Base-by-base conservation (phyloP, 2,113 vertebrate genomes). In the Merops nubicus region DNA sequence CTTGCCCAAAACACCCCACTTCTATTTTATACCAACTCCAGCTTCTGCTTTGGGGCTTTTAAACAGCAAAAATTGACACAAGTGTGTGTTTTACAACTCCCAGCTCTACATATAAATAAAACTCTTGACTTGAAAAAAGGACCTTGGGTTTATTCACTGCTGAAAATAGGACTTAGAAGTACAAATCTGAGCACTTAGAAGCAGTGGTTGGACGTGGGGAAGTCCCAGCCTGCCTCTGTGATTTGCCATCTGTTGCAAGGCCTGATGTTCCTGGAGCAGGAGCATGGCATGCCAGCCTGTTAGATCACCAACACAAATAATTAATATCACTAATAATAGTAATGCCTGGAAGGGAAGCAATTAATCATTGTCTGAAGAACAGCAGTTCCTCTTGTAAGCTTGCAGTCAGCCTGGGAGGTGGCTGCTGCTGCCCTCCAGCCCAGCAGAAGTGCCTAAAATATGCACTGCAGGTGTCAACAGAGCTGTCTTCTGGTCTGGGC, bases 401-500 rank as follows among this genome's bases (percentile, higher is more conserved):
- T 57, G 36, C 18, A 12, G 0, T 59, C 8, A 15, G 63, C 57
- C 51, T 53, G 0, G 0, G 15, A 67, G 42, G 54, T 2, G 18
- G 74, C 36, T 70, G 64, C 43, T 11, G 5, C 21, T 2, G 7
- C 59, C 18, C 51, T 65, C n/a, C 82, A 36, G 40, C 40, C 74
- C 36, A 33, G 42, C 15, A 12, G 59, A 51, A 65, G 19, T 6
- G 0, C 38, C 33, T 67, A 3, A 57, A 82, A 60, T 34, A 2
- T 1, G 2, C 40, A 18, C 0, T 15, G 33, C 1, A 8, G 48
- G 34, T n/a, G 26, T 1, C 5, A 4, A 59, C 36, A 65, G 53
- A 83, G 62, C 77, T 80, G 33, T 34, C 9, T 20, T 34, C 59
- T 56, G 43, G 11, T 42, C 51, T 26, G 57, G 63, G 65, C 42